These are phyloP conservation scores for Phymastichus coffea DNA, from an alignment of 1,140 invertebrate genomes.

Conservation along the genomic window DNA sequence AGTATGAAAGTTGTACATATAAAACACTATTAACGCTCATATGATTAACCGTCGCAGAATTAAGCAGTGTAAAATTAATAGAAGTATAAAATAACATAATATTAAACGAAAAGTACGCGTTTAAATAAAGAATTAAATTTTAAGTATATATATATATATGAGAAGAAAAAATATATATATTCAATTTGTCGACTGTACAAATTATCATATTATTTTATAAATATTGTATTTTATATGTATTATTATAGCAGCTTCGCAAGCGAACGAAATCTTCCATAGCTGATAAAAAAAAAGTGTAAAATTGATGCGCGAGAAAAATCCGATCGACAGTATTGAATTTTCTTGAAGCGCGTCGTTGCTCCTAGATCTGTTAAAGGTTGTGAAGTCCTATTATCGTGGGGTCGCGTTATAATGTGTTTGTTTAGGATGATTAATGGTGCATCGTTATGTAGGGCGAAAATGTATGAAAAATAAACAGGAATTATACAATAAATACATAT, in stretches of 20 bases:
- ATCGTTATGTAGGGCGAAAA: neutral
- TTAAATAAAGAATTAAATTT: too few species aligned
- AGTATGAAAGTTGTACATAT: constrained; percentile 15
- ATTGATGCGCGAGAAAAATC: constrained; percentile 4
- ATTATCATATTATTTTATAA: constrained; percentile 40
- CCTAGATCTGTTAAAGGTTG: constrained; percentile 23
- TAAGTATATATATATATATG: neutral
- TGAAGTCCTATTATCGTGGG: constrained; percentile 10
- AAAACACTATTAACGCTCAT: too few species aligned
- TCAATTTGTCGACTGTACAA: constrained; percentile 41
- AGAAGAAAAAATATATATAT: constrained; percentile 34
- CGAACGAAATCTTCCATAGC: constrained; percentile 24
- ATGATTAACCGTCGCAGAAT: too few species aligned
- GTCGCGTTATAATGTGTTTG: constrained; percentile 2
- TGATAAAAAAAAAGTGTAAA: constrained; percentile 5
- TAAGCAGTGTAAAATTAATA: too few species aligned
- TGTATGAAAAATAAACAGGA: neutral
- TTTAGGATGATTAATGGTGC: neutral
- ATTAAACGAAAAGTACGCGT: too few species aligned
- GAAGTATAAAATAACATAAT: too few species aligned
- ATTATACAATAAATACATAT: constrained; percentile 22
- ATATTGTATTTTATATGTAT: constrained; percentile 46
- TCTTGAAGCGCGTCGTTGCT: too few species aligned
- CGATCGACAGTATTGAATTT: too few species aligned
- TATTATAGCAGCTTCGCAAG: constrained; percentile 37